A percentile compares a stretch with the other conserved stretches of the same genome.
Conservation (phyloP, 1,140 invertebrate genomes). For the Apis cerana region DNA sequence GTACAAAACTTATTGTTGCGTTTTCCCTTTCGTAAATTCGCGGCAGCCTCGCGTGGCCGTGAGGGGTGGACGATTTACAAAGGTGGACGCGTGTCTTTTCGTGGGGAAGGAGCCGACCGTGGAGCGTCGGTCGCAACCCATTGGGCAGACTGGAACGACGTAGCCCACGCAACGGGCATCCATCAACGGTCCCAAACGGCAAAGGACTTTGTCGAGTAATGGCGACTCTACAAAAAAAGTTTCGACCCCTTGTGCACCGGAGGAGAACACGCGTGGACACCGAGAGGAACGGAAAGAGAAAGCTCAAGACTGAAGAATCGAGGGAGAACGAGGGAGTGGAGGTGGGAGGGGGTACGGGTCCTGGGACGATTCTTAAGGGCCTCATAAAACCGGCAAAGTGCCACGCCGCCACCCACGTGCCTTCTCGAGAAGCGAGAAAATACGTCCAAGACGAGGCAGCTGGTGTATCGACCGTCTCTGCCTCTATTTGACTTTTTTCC, state of each 20-base stretch:
- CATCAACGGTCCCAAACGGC: conserved; percentile 73
- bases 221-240: conserved; percentile 72
- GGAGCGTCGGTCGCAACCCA: conserved; percentile 65
- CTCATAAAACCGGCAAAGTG: conserved; percentile 77
- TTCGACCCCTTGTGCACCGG: conserved; percentile 38
- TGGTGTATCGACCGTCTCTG: conserved; percentile 73
- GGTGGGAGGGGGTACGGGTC: not conserved
- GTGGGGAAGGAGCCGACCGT: conserved; percentile 36
- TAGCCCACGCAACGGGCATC: conserved; percentile 76
- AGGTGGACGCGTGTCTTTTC: conserved; percentile 63
- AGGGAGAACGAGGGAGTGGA: conserved; percentile 45
- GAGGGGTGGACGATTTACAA: conserved; percentile 60
- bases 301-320: not conserved
- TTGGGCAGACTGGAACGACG: conserved; percentile 67
- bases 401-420: conserved; percentile 77
- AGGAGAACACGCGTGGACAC: conserved; percentile 58
- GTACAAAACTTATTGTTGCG: conserved; percentile 41
- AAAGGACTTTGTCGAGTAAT: conserved; percentile 78
- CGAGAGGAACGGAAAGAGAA: not conserved
- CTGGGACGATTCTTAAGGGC: conserved; percentile 71
- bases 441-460: conserved; percentile 71
- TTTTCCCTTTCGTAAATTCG: conserved; percentile 56
- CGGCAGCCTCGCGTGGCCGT: not conserved
- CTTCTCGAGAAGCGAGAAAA: conserved; percentile 74
- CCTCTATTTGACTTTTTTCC: conserved; percentile 56